Conservation (phyloP, 2,888 invertebrate species). For the Protonemura montana region DNA sequence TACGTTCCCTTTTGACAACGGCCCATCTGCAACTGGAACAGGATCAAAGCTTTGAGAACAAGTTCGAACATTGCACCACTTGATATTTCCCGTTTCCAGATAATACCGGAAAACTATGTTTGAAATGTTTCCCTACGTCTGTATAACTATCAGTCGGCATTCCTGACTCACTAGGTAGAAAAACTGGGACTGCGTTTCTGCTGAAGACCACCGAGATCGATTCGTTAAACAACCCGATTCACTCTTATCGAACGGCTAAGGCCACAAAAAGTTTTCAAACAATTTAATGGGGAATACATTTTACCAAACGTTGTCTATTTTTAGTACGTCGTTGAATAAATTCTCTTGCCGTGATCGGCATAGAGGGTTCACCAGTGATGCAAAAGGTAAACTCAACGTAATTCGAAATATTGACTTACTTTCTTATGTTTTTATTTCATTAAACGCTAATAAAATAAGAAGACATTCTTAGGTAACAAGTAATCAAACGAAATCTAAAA, state of each 20-base stretch:
- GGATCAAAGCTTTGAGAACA: conserved; percentile 21
- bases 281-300: not conserved
- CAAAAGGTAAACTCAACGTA: too few species aligned
- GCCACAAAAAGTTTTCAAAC: not conserved
- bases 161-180: too few species aligned
- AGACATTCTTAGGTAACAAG: too few species aligned
- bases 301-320: not conserved
- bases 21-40: not conserved
- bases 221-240: not conserved
- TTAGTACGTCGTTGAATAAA: not conserved
- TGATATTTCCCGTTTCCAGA: conserved; percentile 14
- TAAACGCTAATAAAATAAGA: too few species aligned
- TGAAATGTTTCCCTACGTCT: not conserved
- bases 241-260: not conserved
- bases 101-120: conserved; percentile 20
- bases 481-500: too few species aligned
- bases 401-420: too few species aligned
- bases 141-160: not conserved
- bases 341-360: not conserved
- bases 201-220: not conserved
- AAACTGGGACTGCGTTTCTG: too few species aligned
- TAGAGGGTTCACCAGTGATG: too few species aligned
- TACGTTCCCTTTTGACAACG: not conserved
- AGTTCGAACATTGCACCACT: not conserved
- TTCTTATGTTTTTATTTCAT: too few species aligned